These are phyloP conservation scores for Stegostoma tigrinum DNA, from an alignment of 2,113 vertebrate genomes.

Conservation along the genomic window DNA sequence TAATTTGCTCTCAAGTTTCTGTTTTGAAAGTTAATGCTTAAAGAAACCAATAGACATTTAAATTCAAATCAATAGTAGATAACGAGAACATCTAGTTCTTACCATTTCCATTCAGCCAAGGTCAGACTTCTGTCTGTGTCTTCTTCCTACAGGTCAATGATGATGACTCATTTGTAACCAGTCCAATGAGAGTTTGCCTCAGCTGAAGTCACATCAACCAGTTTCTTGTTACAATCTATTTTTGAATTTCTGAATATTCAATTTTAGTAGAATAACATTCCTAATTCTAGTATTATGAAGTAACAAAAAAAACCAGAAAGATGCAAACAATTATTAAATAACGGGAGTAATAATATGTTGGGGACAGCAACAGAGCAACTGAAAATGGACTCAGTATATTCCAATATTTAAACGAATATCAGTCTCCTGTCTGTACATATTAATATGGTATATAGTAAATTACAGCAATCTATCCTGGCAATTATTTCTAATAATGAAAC, in stretches of 20 bases:
- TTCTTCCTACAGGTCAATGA: not conserved
- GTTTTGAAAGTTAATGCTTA: slow-evolving; percentile 19
- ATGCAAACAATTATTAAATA: not conserved
- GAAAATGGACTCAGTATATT: not conserved
- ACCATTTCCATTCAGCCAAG: slow-evolving; percentile 14
- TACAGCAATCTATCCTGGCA: not conserved
- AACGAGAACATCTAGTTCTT: slow-evolving; percentile 1
- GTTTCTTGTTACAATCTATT: not conserved
- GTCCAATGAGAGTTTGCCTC: not conserved
- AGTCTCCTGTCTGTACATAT: not conserved
- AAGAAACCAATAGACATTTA: not conserved
- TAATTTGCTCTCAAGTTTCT: slow-evolving; percentile 16
- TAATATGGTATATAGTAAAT: not conserved
- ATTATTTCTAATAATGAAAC: not conserved
- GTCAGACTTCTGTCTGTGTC: not conserved
- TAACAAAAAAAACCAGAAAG: not conserved
- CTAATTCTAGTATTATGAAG: not conserved
- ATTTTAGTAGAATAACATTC: not conserved
- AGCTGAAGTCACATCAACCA: not conserved
- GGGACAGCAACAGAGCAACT: not conserved
- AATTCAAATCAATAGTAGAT: slow-evolving; percentile 18
- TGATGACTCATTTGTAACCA: not conserved
- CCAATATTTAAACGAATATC: not conserved
- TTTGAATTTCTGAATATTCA: not conserved
- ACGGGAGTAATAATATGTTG: not conserved